phyloP scores from a whole-genome alignment of 2,113 vertebrate species.

The Notarius lentiginosus region DNA sequence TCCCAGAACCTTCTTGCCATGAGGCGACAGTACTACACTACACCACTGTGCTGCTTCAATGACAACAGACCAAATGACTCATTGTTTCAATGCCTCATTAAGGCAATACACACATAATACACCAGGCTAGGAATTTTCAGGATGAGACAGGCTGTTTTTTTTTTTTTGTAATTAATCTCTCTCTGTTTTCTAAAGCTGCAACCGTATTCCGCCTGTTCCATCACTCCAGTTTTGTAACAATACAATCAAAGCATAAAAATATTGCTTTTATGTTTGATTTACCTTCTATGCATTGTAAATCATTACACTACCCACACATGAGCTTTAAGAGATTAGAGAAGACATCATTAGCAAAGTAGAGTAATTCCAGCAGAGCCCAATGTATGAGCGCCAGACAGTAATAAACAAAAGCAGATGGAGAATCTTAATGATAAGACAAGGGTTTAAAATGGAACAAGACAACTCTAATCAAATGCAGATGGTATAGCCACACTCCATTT shows the following conservation, averaged over 20 bases:
- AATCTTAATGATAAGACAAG: slow-evolving; percentile 38
- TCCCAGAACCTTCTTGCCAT: no score
- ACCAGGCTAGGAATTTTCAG: neutral
- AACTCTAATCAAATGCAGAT: slow-evolving; percentile 43
- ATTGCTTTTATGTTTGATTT: neutral
- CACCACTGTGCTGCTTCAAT: no score
- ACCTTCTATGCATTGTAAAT: neutral
- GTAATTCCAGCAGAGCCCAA: slow-evolving; percentile 8
- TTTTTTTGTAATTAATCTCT: no score
- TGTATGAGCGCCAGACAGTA: slow-evolving; percentile 48
- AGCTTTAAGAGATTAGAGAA: neutral
- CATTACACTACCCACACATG: slow-evolving; percentile 11
- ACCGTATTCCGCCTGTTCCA: neutral
- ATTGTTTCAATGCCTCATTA: neutral
- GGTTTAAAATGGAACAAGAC: slow-evolving; percentile 23
- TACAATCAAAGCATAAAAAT: neutral
- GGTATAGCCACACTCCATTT: slow-evolving; percentile 19
- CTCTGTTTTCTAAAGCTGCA: neutral
- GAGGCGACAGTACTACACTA: neutral
- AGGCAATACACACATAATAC: neutral
- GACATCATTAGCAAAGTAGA: slow-evolving; percentile 7
- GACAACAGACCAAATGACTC: neutral
- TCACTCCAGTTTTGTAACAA: neutral
- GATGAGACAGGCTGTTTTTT: neutral
- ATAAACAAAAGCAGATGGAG: slow-evolving; percentile 57